phyloP scores from a whole-genome alignment of 2,113 vertebrate genomes.

The Pseudolaguvia tuberculata region DNA sequence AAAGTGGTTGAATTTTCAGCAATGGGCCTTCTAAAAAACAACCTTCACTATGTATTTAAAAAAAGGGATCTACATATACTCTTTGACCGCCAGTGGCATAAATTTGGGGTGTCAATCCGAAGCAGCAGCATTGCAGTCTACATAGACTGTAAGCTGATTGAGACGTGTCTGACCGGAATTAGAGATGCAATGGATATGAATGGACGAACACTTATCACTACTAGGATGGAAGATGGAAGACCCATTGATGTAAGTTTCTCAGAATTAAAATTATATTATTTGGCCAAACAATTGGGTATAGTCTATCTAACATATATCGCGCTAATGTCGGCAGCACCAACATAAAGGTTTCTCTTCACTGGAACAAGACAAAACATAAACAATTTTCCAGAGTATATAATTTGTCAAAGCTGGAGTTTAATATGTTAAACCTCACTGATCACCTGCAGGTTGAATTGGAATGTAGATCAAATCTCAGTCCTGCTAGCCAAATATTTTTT shows the following conservation, averaged over 20 bases:
- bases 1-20: slow-evolving; percentile 83
- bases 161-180: slow-evolving; percentile 73
- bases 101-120: slow-evolving; percentile 81
- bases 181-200: slow-evolving; percentile 69
- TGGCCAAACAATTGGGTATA: neutral
- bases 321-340: neutral
- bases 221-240: slow-evolving; percentile 80
- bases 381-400: too few species aligned
- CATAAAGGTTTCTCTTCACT: too few species aligned
- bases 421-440: neutral
- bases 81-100: slow-evolving; percentile 96
- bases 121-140: slow-evolving; percentile 78
- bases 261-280: neutral
- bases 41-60: slow-evolving; percentile 82
- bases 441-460: neutral
- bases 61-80: slow-evolving; percentile 83
- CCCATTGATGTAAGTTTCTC: slow-evolving; percentile 86
- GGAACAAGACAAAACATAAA: too few species aligned
- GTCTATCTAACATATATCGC: neutral
- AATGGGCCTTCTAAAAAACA: slow-evolving; percentile 69
- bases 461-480: neutral
- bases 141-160: slow-evolving; percentile 87
- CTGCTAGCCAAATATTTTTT: neutral
- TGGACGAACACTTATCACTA: slow-evolving; percentile 79
- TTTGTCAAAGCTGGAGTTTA: neutral